Conservation (phyloP, 2,797 vertebrate genomes). For the Epinephelus malabaricus region DNA sequence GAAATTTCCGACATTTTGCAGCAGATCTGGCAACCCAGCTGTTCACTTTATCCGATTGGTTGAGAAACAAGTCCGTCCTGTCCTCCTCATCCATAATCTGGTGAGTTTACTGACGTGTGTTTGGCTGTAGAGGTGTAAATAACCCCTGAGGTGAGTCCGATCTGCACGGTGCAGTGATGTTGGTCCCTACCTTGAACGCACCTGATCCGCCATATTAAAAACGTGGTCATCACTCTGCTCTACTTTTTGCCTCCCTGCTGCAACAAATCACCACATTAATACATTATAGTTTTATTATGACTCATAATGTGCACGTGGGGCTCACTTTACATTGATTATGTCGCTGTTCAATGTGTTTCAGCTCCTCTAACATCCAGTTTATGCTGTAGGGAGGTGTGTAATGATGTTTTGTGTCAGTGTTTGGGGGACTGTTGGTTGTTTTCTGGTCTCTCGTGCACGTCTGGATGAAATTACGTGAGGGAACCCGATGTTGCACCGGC, state of each 20-base stretch:
- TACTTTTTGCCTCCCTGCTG: neutral
- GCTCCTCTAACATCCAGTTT: neutral
- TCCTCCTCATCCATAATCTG: neutral
- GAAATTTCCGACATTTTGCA: constrained; percentile 20
- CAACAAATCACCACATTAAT: neutral
- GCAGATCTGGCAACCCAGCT: constrained; percentile 24
- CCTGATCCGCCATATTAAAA: constrained; percentile 80
- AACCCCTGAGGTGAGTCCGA: constrained; percentile 1
- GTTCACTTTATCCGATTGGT: neutral
- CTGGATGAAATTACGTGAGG: constrained; percentile 56
- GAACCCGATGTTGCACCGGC: constrained; percentile 42
- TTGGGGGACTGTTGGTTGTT: neutral
- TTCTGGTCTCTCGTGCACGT: constrained; percentile 15
- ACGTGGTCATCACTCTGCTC: constrained; percentile 30
- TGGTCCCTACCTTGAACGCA: constrained; percentile 63
- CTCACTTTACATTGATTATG: neutral
- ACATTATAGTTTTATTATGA: neutral
- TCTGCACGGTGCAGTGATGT: constrained; percentile 17
- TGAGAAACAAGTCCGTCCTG: neutral
- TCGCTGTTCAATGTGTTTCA: accelerated
- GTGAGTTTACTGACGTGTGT: neutral
- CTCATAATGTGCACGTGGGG: neutral
- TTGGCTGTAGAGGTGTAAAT: neutral
- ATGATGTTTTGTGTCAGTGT: neutral
- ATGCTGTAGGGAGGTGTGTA: accelerated